Evolutionary conservation across 2,113 vertebrate genomes (phyloP).

Genomic region (Peromyscus californicus): DNA sequence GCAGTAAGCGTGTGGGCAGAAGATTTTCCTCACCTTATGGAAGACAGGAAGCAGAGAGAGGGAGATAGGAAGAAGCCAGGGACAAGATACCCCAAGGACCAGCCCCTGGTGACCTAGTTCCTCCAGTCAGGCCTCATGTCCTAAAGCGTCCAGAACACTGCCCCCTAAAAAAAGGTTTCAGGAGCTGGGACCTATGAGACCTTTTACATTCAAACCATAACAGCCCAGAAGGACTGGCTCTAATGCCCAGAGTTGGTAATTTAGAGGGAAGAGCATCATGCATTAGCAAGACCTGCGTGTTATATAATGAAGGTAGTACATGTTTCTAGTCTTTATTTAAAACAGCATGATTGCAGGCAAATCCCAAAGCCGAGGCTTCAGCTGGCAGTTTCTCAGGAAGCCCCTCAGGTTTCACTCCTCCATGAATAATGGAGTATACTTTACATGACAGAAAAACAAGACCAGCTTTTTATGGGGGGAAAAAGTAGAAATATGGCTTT

Average conservation of each 20-base stretch:
- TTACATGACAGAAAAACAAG: neutral
- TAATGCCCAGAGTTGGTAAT: neutral
- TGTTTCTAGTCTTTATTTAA: conserved; percentile 59
- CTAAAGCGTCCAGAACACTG: neutral
- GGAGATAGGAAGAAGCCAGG: neutral
- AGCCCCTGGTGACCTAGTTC: neutral
- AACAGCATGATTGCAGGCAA: conserved; percentile 41
- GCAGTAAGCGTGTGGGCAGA: neutral
- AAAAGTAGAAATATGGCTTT: neutral
- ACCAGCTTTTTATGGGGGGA: neutral
- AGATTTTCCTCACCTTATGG: neutral
- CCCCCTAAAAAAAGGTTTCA: neutral
- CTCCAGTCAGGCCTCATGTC: neutral
- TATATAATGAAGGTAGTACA: conserved; percentile 12
- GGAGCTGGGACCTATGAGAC: neutral
- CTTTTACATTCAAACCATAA: neutral
- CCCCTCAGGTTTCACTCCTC: neutral
- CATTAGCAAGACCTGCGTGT: neutral
- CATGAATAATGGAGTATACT: neutral
- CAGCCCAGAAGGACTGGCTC: neutral
- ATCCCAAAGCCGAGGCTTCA: conserved; percentile 2
- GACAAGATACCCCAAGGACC: neutral
- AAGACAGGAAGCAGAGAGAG: neutral
- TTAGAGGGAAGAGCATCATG: neutral
- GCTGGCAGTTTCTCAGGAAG: conserved; percentile 29